Evolutionary conservation across 2,797 vertebrate species (phyloP).

Genomic region (Sebastes minor): DNA sequence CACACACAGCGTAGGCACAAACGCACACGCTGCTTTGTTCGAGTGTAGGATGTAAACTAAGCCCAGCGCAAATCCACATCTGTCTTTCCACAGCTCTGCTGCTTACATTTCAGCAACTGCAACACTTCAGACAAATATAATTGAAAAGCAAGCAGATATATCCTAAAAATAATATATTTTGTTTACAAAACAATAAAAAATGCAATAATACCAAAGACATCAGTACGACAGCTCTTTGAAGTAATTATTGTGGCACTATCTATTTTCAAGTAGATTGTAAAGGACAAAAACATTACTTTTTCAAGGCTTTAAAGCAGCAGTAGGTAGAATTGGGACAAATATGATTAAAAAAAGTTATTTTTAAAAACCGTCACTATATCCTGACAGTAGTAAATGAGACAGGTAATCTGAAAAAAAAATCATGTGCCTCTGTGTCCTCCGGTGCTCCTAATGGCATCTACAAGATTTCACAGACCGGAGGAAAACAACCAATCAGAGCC

Average conservation of each 20-base stretch:
- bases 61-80: background rate
- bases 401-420: too few relatives aligned
- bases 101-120: background rate
- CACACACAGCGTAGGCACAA: background rate
- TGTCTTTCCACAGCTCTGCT: background rate
- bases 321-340: too few relatives aligned
- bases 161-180: background rate
- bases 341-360: too few relatives aligned
- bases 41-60: background rate
- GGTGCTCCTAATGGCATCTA: too few relatives aligned
- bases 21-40: background rate
- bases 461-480: too few relatives aligned
- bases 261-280: background rate
- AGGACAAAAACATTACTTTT: background rate
- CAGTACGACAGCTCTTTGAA: background rate
- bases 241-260: background rate
- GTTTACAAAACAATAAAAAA: background rate
- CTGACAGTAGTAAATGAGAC: too few relatives aligned
- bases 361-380: too few relatives aligned
- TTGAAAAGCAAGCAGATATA: background rate
- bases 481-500: too few relatives aligned
- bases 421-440: too few relatives aligned
- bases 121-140: background rate
- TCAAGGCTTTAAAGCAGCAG: too few relatives aligned
- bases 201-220: background rate